Evolutionary conservation across 2,797 vertebrate species (phyloP).

Genomic region (Botia almorhae): DNA sequence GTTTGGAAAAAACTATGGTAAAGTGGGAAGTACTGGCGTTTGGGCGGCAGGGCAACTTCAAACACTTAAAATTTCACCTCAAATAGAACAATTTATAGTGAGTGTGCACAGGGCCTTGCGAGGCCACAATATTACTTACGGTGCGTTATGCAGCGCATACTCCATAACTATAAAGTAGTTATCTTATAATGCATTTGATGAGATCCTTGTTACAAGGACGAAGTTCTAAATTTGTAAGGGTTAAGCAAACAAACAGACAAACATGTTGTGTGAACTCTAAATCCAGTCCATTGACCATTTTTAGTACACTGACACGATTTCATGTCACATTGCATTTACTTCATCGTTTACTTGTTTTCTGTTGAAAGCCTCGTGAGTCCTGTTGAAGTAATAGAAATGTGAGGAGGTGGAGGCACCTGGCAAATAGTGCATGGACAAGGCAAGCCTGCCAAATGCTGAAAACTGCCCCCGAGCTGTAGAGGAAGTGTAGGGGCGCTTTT

Average conservation of each 20-base stretch:
- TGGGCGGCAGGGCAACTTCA: constrained; percentile 28
- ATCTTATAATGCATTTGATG: constrained; percentile 71
- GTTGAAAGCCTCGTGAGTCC: constrained; percentile 87
- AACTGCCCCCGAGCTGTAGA: constrained; percentile 87
- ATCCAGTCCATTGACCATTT: constrained; percentile 69
- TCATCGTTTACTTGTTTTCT: constrained; percentile 91
- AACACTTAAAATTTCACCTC: background rate
- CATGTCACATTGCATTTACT: constrained; percentile 73
- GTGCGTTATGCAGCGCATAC: constrained; percentile 57
- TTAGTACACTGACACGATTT: constrained; percentile 6
- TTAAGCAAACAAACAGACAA: constrained; percentile 65
- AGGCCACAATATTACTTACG: constrained; percentile 55
- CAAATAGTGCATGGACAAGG: constrained; percentile 96
- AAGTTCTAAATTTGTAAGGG: constrained; percentile 67
- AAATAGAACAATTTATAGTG: constrained; percentile 6
- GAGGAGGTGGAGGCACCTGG: constrained; percentile 92
- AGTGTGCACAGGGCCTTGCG: constrained; percentile 20
- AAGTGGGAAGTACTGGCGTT: constrained; percentile 25
- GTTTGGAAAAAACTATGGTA: background rate
- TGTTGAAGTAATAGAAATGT: constrained; percentile 86
- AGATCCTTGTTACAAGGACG: constrained; percentile 82
- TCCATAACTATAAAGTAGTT: constrained; percentile 66
- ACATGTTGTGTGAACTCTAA: constrained; percentile 67
- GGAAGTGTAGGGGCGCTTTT: constrained; percentile 86
- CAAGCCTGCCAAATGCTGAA: constrained; percentile 96